These are phyloP conservation scores for Pangasius mekongensis DNA, from an alignment of 2,797 vertebrate genomes.

Conservation along the genomic window DNA sequence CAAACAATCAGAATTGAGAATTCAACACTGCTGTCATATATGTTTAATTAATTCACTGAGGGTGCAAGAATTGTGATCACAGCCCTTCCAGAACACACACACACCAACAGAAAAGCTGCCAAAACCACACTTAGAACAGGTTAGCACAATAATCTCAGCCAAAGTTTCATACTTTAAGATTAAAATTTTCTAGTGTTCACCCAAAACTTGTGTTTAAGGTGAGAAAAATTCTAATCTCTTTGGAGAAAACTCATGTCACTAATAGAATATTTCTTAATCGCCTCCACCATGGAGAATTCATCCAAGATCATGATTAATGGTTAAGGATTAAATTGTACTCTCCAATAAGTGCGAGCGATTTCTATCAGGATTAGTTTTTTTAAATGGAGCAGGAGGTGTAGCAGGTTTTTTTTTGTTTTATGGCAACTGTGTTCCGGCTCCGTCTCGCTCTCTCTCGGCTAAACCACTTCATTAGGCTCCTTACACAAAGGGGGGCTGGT, in stretches of 20 bases:
- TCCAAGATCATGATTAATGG: background rate
- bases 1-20: too few species aligned
- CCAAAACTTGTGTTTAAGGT: background rate
- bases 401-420: slow-evolving; percentile 52
- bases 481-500: slow-evolving; percentile 65
- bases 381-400: background rate
- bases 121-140: background rate
- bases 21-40: background rate
- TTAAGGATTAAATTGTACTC: slow-evolving; percentile 36
- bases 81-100: background rate
- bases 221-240: background rate
- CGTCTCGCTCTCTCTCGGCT: slow-evolving; percentile 60
- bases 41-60: background rate
- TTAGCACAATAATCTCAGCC: background rate
- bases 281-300: background rate
- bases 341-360: slow-evolving; percentile 18
- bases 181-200: background rate
- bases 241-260: background rate
- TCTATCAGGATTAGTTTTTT: slow-evolving; percentile 21
- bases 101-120: background rate
- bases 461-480: slow-evolving; percentile 73
- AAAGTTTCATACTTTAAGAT: background rate
- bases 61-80: background rate
- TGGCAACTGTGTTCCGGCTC: slow-evolving; percentile 55
- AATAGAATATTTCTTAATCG: background rate